Conservation (phyloP, 2,888 invertebrate genomes). For the Aphodius sticticus region DNA sequence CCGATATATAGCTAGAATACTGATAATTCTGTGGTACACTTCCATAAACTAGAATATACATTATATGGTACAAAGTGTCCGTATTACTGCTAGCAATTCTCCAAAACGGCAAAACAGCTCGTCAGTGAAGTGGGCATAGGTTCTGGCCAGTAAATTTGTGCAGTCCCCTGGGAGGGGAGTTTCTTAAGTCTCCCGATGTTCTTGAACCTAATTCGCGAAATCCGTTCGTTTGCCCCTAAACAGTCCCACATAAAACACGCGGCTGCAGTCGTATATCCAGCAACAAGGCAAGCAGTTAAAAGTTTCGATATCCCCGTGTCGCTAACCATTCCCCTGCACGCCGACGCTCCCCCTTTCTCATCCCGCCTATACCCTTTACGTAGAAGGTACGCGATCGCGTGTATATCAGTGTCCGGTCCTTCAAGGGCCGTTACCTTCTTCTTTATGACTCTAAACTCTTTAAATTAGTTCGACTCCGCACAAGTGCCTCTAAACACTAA, state of each 20-base stretch:
- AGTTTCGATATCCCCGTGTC: conserved; percentile 25
- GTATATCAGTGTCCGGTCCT: conserved; percentile 44
- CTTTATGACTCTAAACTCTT: conserved; percentile 60
- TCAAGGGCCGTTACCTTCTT: conserved; percentile 60
- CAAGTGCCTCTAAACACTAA: conserved; percentile 59
- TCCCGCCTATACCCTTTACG: background rate
- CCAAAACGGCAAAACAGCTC: background rate
- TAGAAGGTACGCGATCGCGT: conserved; percentile 31
- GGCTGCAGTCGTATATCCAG: conserved; percentile 29
- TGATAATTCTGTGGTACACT: too few relatives aligned
- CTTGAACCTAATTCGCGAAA: background rate
- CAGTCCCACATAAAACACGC: conserved; percentile 29
- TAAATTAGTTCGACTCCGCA: conserved; percentile 61
- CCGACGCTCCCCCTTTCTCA: conserved; percentile 20
- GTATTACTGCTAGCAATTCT: background rate
- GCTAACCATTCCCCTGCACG: conserved; percentile 23
- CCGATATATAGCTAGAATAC: too few relatives aligned
- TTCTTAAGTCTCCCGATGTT: background rate
- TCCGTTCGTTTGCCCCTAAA: conserved; percentile 12
- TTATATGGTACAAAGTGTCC: background rate
- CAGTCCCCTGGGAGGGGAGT: background rate
- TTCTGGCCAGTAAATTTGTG: background rate
- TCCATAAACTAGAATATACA: background rate
- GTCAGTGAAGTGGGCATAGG: background rate
- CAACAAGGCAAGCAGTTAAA: conserved; percentile 38